Evolutionary conservation across 2,797 vertebrate genomes (phyloP).

Genomic region (Molothrus aeneus): DNA sequence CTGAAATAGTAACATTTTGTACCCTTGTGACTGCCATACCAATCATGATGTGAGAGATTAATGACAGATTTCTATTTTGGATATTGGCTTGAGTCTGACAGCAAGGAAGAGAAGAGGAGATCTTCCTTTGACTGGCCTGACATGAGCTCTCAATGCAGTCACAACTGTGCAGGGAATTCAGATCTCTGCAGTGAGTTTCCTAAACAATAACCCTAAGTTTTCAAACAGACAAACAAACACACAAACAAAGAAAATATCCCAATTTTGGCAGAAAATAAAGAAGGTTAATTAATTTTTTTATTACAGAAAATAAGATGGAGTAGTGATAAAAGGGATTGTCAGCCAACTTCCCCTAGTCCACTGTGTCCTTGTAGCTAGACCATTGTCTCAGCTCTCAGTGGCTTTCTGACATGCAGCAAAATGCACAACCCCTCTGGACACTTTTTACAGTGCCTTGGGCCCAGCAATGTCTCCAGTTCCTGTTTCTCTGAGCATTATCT

Average conservation of each 20-base stretch:
- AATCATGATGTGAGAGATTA: background rate
- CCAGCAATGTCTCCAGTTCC: background rate
- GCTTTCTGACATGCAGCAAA: background rate
- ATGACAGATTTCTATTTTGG: background rate
- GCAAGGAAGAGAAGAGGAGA: background rate
- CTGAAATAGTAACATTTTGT: background rate
- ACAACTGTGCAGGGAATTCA: background rate
- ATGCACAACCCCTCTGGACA: background rate
- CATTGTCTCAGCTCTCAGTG: background rate
- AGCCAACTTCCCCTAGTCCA: background rate
- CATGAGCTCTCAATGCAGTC: background rate
- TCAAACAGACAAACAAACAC: background rate
- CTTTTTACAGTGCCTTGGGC: background rate
- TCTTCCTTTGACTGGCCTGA: background rate
- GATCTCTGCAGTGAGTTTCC: background rate
- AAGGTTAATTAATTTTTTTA: background rate
- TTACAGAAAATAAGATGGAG: background rate
- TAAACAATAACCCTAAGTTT: background rate
- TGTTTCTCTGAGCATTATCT: background rate
- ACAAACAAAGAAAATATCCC: background rate
- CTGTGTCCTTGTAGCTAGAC: accelerated
- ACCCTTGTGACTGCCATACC: background rate
- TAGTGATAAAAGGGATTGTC: background rate
- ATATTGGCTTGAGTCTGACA: background rate
- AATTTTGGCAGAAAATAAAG: background rate